Conservation (phyloP, 2,888 invertebrate species). For the Prosopocoilus inquinatus region DNA sequence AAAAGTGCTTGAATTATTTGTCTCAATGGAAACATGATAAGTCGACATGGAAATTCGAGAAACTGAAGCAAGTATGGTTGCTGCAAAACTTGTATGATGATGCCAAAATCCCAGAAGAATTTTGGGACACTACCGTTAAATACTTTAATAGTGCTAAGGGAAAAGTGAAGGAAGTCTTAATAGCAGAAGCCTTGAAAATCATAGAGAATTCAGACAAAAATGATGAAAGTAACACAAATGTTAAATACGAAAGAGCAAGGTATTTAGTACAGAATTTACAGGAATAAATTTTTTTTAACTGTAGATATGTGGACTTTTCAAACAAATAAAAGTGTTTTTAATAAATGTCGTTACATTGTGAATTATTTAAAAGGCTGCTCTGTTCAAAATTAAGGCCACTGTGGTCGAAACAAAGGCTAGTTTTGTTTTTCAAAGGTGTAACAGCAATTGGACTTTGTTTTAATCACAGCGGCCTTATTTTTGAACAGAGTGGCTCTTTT, state of each 20-base stretch:
- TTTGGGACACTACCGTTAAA: constrained; percentile 66
- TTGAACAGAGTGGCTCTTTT: no score
- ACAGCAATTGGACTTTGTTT: no score
- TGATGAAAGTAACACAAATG: constrained; percentile 39
- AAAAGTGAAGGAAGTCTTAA: constrained; percentile 60
- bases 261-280: constrained; percentile 22
- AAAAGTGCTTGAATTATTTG: constrained; percentile 65
- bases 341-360: no score
- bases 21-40: constrained; percentile 71
- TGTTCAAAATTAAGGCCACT: no score
- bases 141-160: constrained; percentile 72
- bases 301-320: background rate
- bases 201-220: constrained; percentile 27
- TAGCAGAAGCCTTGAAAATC: constrained; percentile 61
- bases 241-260: constrained; percentile 24
- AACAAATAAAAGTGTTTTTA: constrained; percentile 1
- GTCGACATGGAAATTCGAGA: constrained; percentile 78
- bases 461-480: no score
- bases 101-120: constrained; percentile 57
- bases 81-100: constrained; percentile 67
- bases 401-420: no score
- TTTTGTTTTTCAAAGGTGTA: no score
- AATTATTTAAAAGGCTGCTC: no score
- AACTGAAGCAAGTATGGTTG: constrained; percentile 74
- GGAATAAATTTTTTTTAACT: constrained; percentile 19